Evolutionary conservation across 2,888 invertebrate genomes (phyloP).

Genomic region (Mylabris sibirica): DNA sequence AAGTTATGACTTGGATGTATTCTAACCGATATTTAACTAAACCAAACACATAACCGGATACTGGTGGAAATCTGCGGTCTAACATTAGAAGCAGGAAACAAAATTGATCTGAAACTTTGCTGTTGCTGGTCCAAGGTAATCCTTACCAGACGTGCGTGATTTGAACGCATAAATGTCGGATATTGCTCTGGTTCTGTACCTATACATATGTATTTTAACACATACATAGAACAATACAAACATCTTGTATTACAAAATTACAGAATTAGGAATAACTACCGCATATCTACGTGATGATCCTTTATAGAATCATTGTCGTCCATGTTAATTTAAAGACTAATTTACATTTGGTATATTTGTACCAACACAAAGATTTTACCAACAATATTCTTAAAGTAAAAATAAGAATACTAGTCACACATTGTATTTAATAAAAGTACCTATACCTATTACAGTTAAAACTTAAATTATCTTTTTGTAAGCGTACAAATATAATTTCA

Average conservation of each 20-base stretch:
- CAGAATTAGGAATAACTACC: background rate
- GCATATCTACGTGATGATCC: background rate
- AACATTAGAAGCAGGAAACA: conserved; percentile 44
- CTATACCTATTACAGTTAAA: background rate
- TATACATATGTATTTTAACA: background rate
- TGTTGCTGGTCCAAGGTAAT: conserved; percentile 38
- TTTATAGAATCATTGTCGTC: conserved; percentile 11
- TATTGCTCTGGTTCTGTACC: conserved; percentile 17
- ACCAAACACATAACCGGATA: conserved; percentile 40
- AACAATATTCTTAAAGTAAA: background rate
- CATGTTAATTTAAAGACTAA: conserved; percentile 32
- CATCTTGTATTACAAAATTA: background rate
- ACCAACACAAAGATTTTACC: too few relatives aligned
- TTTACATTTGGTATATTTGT: conserved; percentile 29
- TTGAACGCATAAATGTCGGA: conserved; percentile 53
- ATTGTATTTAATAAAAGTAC: background rate
- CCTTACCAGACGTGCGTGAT: conserved; percentile 50
- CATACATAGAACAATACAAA: background rate
- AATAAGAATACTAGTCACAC: background rate
- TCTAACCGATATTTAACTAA: conserved; percentile 13
- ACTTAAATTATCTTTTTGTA: background rate
- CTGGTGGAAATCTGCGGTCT: conserved; percentile 44
- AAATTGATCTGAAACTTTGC: conserved; percentile 48
- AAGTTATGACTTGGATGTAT: background rate
- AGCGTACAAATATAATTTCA: background rate